These are phyloP conservation scores for Aphis gossypii DNA, from an alignment of 1,140 invertebrate genomes.

Conservation along the genomic window DNA sequence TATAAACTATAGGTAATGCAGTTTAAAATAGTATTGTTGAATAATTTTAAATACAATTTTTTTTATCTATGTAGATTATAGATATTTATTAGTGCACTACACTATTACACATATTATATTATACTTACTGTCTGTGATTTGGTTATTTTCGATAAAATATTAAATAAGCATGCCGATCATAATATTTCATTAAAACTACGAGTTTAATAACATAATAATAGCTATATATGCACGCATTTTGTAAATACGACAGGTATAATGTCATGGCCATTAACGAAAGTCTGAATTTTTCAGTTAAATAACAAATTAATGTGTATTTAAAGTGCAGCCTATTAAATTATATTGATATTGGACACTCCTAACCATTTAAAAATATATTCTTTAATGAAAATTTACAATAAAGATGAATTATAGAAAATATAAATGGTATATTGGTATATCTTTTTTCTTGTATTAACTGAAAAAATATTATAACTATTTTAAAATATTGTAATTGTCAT, in stretches of 20 bases:
- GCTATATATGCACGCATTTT: background rate
- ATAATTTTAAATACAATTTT: background rate
- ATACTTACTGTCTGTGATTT: background rate
- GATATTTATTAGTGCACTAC: background rate
- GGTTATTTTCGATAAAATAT: background rate
- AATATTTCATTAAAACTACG: background rate
- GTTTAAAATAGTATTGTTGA: background rate
- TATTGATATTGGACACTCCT: background rate
- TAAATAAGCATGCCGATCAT: background rate
- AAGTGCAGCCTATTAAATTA: background rate
- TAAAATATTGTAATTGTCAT: background rate
- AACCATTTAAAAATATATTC: background rate
- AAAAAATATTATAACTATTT: background rate
- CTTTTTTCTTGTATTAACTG: background rate
- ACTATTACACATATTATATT: background rate
- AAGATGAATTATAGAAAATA: background rate
- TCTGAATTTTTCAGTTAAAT: background rate
- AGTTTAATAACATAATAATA: background rate
- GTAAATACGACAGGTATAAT: background rate
- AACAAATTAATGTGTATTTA: background rate
- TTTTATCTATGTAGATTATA: background rate
- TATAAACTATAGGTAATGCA: background rate
- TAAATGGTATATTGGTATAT: background rate
- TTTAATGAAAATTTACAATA: background rate
- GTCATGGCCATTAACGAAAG: background rate